Conservation (phyloP, 2,797 vertebrate genomes). For the Macroramphosus scolopax region DNA sequence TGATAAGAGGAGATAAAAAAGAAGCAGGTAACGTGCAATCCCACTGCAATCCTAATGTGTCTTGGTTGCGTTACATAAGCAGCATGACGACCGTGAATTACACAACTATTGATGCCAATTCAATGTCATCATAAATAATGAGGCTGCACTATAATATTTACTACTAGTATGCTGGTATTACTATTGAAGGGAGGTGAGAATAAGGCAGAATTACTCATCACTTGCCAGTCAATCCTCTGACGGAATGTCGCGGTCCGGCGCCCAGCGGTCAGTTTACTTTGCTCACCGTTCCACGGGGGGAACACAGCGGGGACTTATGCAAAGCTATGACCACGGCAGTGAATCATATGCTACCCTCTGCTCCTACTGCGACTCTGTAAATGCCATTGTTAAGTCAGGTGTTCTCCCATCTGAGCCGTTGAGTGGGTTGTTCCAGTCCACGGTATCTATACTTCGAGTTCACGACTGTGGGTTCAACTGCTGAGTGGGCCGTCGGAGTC, state of each 20-base stretch:
- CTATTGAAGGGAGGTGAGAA: conserved; percentile 10
- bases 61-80: too few relatives aligned
- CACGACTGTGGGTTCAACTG: conserved; percentile 44
- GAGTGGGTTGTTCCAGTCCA: conserved; percentile 49
- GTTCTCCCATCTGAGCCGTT: conserved; percentile 40
- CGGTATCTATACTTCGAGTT: conserved; percentile 26
- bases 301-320: conserved; percentile 10
- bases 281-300: background rate
- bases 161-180: background rate
- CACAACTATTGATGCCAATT: too few relatives aligned
- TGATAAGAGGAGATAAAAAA: conserved; percentile 1
- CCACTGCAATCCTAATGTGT: too few relatives aligned
- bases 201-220: conserved; percentile 25
- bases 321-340: conserved; percentile 20
- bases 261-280: conserved; percentile 11
- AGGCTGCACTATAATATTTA: conserved; percentile 26
- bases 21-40: too few relatives aligned
- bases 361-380: conserved; percentile 24
- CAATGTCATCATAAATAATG: too few relatives aligned
- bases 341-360: conserved; percentile 14
- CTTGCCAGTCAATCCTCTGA: conserved; percentile 9
- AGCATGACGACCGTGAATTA: too few relatives aligned
- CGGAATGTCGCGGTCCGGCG: conserved; percentile 12
- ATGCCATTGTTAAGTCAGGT: conserved; percentile 33
- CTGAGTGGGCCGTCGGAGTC: conserved; percentile 56